Percentiles rank a stretch among this genome's conserved stretches.
Evolutionary conservation across 2,888 invertebrate species (phyloP).

Genomic region (Schizaphis graminum): DNA sequence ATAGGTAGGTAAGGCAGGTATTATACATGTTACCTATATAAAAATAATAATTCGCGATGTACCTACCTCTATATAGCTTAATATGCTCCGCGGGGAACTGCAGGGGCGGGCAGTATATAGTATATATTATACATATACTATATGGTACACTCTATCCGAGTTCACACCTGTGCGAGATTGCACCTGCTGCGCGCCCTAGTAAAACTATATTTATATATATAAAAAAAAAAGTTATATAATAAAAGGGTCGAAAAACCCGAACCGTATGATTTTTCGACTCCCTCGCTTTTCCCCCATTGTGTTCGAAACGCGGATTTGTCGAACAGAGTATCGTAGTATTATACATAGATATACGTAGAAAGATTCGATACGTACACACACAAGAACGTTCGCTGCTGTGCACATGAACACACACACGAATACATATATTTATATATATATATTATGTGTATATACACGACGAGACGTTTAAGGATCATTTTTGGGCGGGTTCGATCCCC

Average conservation of each 20-base stretch:
- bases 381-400: not conserved
- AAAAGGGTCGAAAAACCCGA: slow-evolving; percentile 64
- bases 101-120: not conserved
- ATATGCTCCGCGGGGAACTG: not conserved
- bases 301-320: slow-evolving; percentile 60
- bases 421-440: not conserved
- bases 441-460: not conserved
- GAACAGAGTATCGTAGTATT: not conserved
- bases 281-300: slow-evolving; percentile 50
- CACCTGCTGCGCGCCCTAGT: slow-evolving; percentile 58
- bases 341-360: not conserved
- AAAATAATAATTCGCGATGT: not conserved
- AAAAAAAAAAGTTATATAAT: slow-evolving; percentile 42
- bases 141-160: not conserved
- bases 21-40: not conserved
- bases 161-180: slow-evolving; percentile 63
- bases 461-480: slow-evolving; percentile 62
- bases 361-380: not conserved
- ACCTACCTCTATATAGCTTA: not conserved
- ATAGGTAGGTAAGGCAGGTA: not conserved
- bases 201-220: slow-evolving; percentile 19
- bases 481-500: slow-evolving; percentile 41
- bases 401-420: not conserved
- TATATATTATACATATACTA: slow-evolving; percentile 16
- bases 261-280: slow-evolving; percentile 66